Percentiles rank a stretch among this genome's conserved stretches.
These are phyloP conservation scores for Spilogale gracilis DNA, from an alignment of 2,113 vertebrate species.

Conservation along the genomic window DNA sequence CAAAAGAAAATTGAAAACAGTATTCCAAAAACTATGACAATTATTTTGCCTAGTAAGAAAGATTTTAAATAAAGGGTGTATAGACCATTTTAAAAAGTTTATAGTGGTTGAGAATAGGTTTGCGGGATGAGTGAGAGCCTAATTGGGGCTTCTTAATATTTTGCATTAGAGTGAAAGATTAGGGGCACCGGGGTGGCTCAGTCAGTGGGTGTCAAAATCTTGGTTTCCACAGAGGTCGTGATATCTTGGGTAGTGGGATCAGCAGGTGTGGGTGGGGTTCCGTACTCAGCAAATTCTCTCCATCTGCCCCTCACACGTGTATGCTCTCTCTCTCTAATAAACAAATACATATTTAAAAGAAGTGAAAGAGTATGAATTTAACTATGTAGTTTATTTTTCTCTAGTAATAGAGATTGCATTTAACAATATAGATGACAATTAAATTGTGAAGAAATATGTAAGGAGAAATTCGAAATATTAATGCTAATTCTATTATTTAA, in stretches of 20 bases:
- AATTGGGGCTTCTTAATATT: not conserved
- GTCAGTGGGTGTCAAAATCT: not conserved
- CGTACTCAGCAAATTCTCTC: not conserved
- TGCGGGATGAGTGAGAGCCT: not conserved
- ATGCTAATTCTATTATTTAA: not conserved
- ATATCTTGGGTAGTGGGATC: not conserved
- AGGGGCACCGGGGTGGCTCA: not conserved
- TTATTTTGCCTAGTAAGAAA: not conserved
- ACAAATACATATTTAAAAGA: not conserved
- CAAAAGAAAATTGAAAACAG: not conserved
- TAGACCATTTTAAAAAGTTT: not conserved
- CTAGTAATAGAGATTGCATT: not conserved
- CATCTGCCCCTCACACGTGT: not conserved
- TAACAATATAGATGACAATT: not conserved
- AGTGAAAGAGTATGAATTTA: not conserved
- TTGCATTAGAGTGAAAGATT: not conserved
- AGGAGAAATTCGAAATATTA: not conserved
- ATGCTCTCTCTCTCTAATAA: not conserved
- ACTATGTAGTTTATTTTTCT: not conserved
- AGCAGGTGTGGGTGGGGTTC: not conserved
- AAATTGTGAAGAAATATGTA: not conserved
- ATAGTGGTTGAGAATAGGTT: not conserved
- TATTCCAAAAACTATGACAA: not conserved
- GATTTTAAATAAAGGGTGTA: fast-evolving
- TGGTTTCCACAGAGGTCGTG: not conserved